These are phyloP conservation scores for Phrynocephalus versicolor DNA, from an alignment of 2,113 vertebrate genomes.

Conservation along the genomic window DNA sequence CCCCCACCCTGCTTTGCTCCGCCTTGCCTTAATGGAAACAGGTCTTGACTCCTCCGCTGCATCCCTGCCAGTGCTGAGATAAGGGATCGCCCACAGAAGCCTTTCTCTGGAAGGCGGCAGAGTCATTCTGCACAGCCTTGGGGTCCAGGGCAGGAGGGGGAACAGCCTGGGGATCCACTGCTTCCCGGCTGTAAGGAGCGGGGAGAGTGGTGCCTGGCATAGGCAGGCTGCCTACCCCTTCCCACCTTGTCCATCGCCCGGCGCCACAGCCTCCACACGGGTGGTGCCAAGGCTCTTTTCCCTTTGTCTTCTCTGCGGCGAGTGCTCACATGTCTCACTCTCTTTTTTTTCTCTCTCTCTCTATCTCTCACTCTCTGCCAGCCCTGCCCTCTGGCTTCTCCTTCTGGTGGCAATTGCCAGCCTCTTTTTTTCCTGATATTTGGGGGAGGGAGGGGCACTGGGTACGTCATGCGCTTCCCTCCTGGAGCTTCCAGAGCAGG, in stretches of 20 bases:
- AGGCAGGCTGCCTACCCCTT: background rate
- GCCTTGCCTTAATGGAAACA: background rate
- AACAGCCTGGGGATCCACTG: background rate
- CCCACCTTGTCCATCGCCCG: background rate
- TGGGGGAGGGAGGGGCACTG: background rate
- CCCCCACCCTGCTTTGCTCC: background rate
- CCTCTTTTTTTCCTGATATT: background rate
- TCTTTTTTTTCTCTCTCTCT: no score
- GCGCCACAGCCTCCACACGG: slow-evolving; percentile 7
- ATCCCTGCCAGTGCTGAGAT: background rate
- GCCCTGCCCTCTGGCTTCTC: slow-evolving; percentile 13
- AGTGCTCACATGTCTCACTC: slow-evolving; percentile 3
- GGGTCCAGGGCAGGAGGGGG: no score
- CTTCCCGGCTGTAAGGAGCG: background rate
- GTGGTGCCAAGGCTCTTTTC: background rate
- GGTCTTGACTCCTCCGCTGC: background rate
- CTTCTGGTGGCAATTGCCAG: background rate
- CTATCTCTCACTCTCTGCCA: no score
- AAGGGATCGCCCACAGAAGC: background rate
- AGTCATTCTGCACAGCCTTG: background rate
- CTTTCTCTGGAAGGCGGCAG: background rate
- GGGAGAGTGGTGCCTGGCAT: background rate
- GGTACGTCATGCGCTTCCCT: no score
- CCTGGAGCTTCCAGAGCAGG: no score
- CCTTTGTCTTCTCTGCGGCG: background rate